Evolutionary conservation across 2,888 invertebrate species (phyloP).

Genomic region (Macaria notata): DNA sequence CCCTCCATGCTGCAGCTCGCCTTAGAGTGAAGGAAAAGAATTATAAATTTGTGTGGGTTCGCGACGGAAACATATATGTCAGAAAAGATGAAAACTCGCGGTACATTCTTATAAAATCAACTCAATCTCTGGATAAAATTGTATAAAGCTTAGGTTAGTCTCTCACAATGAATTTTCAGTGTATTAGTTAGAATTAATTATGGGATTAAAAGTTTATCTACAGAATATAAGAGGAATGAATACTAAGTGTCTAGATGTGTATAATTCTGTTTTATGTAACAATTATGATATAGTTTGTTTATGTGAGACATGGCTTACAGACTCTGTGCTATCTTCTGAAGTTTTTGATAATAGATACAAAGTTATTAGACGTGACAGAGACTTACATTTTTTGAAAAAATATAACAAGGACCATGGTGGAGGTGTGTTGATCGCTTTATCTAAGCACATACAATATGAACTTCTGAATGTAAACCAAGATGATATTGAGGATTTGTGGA

Average conservation of each 20-base stretch:
- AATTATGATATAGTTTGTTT: not conserved
- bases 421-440: not conserved
- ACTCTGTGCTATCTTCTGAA: not conserved
- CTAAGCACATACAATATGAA: not conserved
- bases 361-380: not conserved
- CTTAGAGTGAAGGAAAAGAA: slow-evolving; percentile 1
- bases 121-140: not conserved
- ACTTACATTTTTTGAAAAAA: not conserved
- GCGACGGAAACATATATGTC: not conserved
- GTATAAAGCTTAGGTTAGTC: not conserved
- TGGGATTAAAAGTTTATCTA: not conserved
- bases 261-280: not conserved
- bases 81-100: slow-evolving; percentile 2
- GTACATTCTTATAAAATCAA: not conserved
- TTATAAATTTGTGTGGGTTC: slow-evolving; percentile 2
- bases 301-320: not conserved
- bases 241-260: not conserved
- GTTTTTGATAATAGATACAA: not conserved
- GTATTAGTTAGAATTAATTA: not conserved
- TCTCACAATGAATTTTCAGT: not conserved
- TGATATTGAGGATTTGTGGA: not conserved
- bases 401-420: not conserved
- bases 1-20: not conserved
- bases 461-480: not conserved
- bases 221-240: not conserved